Evolutionary conservation across 2,113 vertebrate species (phyloP).

Genomic region (Oryzias melastigma): DNA sequence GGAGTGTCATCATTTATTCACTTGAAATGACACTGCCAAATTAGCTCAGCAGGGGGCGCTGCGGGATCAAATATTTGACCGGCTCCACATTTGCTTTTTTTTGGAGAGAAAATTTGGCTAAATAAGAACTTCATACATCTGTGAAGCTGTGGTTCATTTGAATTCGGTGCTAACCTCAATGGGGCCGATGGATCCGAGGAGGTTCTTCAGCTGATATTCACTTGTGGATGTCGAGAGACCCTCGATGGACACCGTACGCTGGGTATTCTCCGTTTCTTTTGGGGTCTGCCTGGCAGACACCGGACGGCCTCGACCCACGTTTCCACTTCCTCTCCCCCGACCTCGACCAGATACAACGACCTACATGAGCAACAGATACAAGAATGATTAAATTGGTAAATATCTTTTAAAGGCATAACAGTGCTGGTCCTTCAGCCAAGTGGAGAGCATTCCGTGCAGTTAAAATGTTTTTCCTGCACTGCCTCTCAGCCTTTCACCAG

Average conservation of each 20-base stretch:
- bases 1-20: constrained; percentile 14
- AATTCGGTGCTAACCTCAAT: constrained; percentile 83
- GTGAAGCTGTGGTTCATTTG: not conserved
- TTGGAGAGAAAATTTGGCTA: not conserved
- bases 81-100: not conserved
- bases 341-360: constrained; percentile 88
- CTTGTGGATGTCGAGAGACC: constrained; percentile 96
- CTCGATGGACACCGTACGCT: constrained; percentile 90
- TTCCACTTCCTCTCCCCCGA: constrained; percentile 77
- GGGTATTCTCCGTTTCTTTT: constrained; percentile 80
- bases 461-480: constrained; percentile 18
- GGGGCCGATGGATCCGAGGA: constrained; percentile 94
- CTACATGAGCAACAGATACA: constrained; percentile 64
- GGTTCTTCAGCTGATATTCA: constrained; percentile 88
- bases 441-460: constrained; percentile 18
- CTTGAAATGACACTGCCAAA: constrained; percentile 1
- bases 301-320: constrained; percentile 82
- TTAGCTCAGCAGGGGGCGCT: constrained; percentile 56
- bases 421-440: constrained; percentile 5
- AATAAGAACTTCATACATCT: not conserved
- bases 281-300: constrained; percentile 85
- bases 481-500: constrained; percentile 36
- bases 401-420: constrained; percentile 24
- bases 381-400: constrained; percentile 45
- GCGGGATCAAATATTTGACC: constrained; percentile 17